Evolutionary conservation across 2,113 vertebrate genomes (phyloP).

Genomic region (Python bivittatus): DNA sequence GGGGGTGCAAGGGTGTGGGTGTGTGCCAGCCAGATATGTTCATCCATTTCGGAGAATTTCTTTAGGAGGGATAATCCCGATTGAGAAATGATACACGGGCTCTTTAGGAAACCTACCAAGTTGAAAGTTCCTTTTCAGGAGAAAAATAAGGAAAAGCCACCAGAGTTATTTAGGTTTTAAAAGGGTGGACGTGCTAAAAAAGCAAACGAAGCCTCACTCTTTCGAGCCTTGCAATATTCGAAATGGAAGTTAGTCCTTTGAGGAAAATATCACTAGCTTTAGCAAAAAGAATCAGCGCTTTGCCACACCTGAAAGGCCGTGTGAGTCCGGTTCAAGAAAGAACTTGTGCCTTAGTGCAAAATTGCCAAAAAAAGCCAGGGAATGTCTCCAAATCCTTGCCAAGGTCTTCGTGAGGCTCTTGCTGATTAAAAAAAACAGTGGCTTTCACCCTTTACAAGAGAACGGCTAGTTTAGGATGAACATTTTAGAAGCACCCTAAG

Average conservation of each 20-base stretch:
- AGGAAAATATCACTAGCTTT: not conserved
- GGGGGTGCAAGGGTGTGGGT: not conserved
- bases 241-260: not conserved
- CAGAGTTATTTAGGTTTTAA: not conserved
- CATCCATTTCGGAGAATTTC: not conserved
- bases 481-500: not conserved
- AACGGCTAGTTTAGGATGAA: not conserved
- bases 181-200: not conserved
- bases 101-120: not conserved
- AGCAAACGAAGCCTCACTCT: too few relatives aligned
- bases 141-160: not conserved
- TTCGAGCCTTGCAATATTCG: too few relatives aligned
- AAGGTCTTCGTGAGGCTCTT: not conserved
- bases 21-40: not conserved
- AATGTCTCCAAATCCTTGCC: not conserved
- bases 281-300: not conserved
- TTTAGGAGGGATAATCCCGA: not conserved
- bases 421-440: not conserved
- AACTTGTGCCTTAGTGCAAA: not conserved
- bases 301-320: not conserved
- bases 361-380: not conserved
- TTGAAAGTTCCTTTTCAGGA: not conserved
- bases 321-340: not conserved
- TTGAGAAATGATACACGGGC: not conserved
- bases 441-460: fast-evolving